These are phyloP conservation scores for Tadarida brasiliensis DNA, from an alignment of 2,797 vertebrate species.

Conservation along the genomic window DNA sequence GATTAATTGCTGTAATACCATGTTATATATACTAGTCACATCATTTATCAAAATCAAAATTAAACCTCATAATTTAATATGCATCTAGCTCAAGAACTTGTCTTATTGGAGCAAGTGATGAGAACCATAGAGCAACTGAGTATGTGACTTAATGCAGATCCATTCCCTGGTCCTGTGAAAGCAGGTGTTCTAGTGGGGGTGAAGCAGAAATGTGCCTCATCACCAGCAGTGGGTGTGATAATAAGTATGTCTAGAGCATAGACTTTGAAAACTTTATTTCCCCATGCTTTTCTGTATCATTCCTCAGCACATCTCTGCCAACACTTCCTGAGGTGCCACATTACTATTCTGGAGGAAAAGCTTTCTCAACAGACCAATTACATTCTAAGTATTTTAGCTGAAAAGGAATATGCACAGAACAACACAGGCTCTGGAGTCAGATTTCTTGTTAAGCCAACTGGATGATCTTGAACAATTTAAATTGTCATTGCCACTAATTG, in stretches of 20 bases:
- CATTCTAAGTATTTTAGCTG: neutral
- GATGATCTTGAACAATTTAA: neutral
- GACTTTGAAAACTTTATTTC: slow-evolving; percentile 27
- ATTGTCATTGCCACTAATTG: neutral
- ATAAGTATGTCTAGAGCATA: neutral
- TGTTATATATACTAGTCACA: slow-evolving; percentile 43
- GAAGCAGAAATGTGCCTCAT: neutral
- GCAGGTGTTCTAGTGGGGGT: neutral
- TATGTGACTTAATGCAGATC: neutral
- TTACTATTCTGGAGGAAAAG: neutral
- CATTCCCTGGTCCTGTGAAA: neutral
- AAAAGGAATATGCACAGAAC: neutral
- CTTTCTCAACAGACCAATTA: slow-evolving; percentile 23
- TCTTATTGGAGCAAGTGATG: slow-evolving; percentile 41
- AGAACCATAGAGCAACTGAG: neutral
- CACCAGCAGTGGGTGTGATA: neutral
- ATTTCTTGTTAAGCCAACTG: neutral
- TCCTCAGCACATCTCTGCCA: neutral
- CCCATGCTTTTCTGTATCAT: neutral
- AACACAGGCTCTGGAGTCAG: neutral
- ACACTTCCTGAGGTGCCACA: neutral
- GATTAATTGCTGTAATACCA: neutral
- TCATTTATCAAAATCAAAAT: slow-evolving; percentile 58
- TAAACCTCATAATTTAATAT: slow-evolving; percentile 27
- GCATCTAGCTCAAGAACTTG: slow-evolving; percentile 19